A percentile compares a stretch with the other conserved stretches of the same genome.
Conservation (phyloP, 2,113 vertebrate genomes). For the Erythrocercus mccallii region DNA sequence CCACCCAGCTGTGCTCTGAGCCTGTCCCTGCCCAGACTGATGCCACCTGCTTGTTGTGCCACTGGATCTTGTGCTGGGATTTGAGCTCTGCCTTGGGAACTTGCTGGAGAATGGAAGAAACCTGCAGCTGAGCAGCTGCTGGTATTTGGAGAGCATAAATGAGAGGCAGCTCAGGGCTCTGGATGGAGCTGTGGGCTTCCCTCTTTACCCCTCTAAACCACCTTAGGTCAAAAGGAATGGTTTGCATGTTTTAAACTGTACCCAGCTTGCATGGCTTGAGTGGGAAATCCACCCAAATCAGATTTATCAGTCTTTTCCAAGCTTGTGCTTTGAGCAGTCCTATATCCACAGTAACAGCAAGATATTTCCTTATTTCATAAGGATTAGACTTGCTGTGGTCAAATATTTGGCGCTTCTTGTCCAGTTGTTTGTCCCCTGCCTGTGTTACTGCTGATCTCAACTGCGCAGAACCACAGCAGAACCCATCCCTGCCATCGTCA, state of each 20-base stretch:
- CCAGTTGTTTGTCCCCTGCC: background rate
- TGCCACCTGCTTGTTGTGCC: background rate
- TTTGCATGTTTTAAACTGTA: background rate
- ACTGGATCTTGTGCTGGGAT: background rate
- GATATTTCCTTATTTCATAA: background rate
- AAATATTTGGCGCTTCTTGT: background rate
- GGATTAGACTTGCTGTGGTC: background rate
- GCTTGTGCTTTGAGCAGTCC: background rate
- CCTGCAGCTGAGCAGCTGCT: background rate
- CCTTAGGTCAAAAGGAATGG: background rate
- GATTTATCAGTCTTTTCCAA: background rate
- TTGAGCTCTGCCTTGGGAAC: background rate
- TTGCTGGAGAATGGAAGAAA: background rate
- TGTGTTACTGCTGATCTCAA: background rate
- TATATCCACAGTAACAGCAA: background rate
- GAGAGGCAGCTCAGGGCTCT: background rate
- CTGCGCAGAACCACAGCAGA: background rate
- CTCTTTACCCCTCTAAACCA: background rate
- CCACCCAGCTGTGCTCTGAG: background rate
- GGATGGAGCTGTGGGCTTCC: background rate
- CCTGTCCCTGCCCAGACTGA: background rate
- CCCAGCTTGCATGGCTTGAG: background rate
- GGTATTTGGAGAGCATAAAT: background rate
- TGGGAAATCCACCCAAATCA: background rate
- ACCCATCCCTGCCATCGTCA: background rate